Percentiles rank a stretch among this genome's conserved stretches.
phyloP scores from a whole-genome alignment of 2,888 invertebrate genomes.

The Lithophane ornitopus region DNA sequence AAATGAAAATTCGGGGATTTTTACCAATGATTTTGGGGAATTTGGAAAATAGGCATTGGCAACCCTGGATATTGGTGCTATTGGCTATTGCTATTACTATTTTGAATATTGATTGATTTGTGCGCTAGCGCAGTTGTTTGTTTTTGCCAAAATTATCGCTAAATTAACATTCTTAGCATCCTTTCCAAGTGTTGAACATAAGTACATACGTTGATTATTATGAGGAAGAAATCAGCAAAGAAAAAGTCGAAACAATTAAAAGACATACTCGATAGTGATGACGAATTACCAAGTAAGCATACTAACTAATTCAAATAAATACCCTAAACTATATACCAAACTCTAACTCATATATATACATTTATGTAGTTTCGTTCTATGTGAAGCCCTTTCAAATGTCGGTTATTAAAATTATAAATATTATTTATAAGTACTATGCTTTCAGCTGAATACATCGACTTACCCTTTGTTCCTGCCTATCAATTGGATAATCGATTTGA shows the following conservation, averaged over 20 bases:
- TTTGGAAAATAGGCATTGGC: too few relatives aligned
- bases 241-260: slow-evolving; percentile 26
- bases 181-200: neutral
- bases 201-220: neutral
- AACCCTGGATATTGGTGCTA: too few relatives aligned
- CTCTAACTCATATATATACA: neutral
- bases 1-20: too few relatives aligned
- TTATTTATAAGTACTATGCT: slow-evolving; percentile 16
- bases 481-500: slow-evolving; percentile 74
- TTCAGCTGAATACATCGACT: slow-evolving; percentile 74
- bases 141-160: neutral
- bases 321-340: neutral
- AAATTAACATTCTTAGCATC: neutral
- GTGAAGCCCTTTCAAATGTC: neutral
- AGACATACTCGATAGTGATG: slow-evolving; percentile 78
- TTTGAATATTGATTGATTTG: too few relatives aligned
- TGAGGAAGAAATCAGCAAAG: slow-evolving; percentile 10
- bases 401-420: neutral
- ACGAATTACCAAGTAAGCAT: slow-evolving; percentile 78
- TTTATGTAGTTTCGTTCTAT: neutral
- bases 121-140: neutral
- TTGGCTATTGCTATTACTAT: too few relatives aligned
- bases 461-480: slow-evolving; percentile 73
- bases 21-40: too few relatives aligned
- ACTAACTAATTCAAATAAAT: neutral